Conservation (phyloP, 2,797 vertebrate genomes). For the Fringilla coelebs region DNA sequence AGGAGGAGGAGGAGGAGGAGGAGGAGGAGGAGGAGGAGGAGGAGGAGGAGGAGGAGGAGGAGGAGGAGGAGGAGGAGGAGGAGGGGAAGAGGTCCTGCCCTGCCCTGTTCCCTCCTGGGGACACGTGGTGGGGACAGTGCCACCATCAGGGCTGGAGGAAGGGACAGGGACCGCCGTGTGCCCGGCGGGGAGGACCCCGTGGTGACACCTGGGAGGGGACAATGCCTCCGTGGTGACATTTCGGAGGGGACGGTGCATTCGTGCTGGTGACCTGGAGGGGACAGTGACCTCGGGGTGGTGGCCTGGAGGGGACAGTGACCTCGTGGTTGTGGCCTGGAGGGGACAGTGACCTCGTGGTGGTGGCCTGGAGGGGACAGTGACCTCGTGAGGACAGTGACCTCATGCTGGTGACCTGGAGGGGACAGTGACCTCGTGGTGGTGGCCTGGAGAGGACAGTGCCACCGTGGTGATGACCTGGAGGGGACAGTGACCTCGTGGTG, state of each 20-base stretch:
- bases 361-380: no score
- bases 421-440: not conserved
- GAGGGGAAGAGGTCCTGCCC: not conserved
- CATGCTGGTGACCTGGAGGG: no score
- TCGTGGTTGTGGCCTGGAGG: not conserved
- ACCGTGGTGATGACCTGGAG: no score
- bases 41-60: not conserved
- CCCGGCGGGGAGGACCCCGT: accelerated
- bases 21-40: not conserved
- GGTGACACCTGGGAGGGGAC: not conserved
- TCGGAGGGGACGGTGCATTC: not conserved
- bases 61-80: not conserved
- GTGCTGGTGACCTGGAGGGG: no score
- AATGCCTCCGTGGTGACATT: not conserved
- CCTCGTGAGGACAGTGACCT: accelerated
- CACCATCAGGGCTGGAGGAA: not conserved
- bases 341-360: no score
- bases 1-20: not conserved
- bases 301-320: not conserved
- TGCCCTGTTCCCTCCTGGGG: not conserved
- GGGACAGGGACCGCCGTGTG: no score
- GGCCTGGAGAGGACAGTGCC: not conserved
- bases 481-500: not conserved
- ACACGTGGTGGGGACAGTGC: not conserved
- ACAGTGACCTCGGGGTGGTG: not conserved